Evolutionary conservation across 2,888 invertebrate genomes (phyloP).

Genomic region (Synanthedon andrenaeformis): DNA sequence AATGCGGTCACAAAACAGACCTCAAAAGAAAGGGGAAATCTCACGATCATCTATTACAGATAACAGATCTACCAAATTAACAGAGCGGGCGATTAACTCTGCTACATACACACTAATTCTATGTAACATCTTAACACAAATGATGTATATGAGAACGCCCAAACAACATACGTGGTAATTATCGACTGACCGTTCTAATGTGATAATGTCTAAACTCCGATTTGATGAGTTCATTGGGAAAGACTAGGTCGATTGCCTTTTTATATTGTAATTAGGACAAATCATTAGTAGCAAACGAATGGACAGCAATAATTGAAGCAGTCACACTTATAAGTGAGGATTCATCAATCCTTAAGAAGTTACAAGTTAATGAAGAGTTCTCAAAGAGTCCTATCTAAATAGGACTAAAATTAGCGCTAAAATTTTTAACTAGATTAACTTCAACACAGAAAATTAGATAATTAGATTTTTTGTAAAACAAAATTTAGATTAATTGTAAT

Average conservation of each 20-base stretch:
- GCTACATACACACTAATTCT: slow-evolving; percentile 31
- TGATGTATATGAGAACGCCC: slow-evolving; percentile 64
- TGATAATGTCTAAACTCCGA: slow-evolving; percentile 51
- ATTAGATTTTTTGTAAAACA: too few species aligned
- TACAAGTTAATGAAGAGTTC: too few species aligned
- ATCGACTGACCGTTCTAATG: slow-evolving; percentile 50
- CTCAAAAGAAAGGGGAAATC: slow-evolving; percentile 24
- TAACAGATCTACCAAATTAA: slow-evolving; percentile 50
- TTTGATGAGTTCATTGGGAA: slow-evolving; percentile 60
- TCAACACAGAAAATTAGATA: too few species aligned
- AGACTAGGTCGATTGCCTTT: slow-evolving; percentile 11
- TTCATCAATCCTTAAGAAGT: too few species aligned
- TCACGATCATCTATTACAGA: slow-evolving; percentile 47
- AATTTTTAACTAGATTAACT: too few species aligned
- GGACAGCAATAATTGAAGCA: neutral
- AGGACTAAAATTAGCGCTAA: too few species aligned
- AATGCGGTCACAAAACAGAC: neutral
- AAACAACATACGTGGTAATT: slow-evolving; percentile 33
- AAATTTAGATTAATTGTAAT: too few species aligned
- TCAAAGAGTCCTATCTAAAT: too few species aligned
- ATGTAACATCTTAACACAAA: slow-evolving; percentile 63
- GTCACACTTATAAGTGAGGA: neutral
- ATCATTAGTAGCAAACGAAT: slow-evolving; percentile 4
- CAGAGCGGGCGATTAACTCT: slow-evolving; percentile 42
- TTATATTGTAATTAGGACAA: slow-evolving; percentile 8